A percentile compares a stretch with the other conserved stretches of the same genome.
phyloP scores from a whole-genome alignment of 2,888 invertebrate genomes.

The Digitonthophagus gazella region DNA sequence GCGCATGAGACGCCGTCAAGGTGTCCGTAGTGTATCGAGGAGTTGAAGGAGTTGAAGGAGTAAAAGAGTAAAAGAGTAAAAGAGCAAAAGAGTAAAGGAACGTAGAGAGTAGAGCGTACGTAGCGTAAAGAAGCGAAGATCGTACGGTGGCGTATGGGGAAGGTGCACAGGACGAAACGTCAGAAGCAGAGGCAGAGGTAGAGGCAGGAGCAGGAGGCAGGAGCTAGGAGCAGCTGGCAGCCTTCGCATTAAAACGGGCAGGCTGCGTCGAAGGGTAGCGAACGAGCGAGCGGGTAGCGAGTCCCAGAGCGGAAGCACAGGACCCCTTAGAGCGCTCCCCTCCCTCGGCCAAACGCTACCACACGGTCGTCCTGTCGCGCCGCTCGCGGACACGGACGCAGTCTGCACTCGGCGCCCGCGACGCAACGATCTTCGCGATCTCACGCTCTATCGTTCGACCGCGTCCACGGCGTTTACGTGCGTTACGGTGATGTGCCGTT shows the following conservation, averaged over 20 bases:
- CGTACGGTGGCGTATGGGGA: conserved; percentile 39
- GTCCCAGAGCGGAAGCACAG: conserved; percentile 43
- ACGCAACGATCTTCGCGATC: conserved; percentile 6
- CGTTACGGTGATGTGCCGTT: conserved; percentile 25
- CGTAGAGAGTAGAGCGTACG: conserved; percentile 34
- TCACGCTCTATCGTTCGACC: conserved; percentile 22
- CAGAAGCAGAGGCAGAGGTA: conserved; percentile 38
- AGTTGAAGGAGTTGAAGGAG: conserved; percentile 26
- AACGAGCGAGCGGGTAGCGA: conserved; percentile 33
- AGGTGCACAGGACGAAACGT: conserved; percentile 29
- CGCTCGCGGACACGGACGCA: conserved; percentile 36
- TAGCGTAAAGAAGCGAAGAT: conserved; percentile 27
- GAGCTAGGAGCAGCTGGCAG: conserved; percentile 44
- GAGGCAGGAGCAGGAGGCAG: conserved; percentile 38
- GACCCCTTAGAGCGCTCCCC: conserved; percentile 49
- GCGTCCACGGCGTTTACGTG: conserved; percentile 18
- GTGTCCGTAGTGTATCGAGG: neutral
- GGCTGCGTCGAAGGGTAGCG: conserved; percentile 50
- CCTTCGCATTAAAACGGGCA: conserved; percentile 48
- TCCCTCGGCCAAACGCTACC: conserved; percentile 45
- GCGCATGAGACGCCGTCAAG: conserved; percentile 31
- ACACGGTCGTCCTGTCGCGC: conserved; percentile 41
- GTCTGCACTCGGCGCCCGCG: conserved; percentile 44
- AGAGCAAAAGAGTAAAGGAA: conserved; percentile 37
- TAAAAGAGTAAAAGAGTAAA: no score